Base-by-base conservation (phyloP, 2,797 vertebrate species). In the Leucoraja ocellata region DNA sequence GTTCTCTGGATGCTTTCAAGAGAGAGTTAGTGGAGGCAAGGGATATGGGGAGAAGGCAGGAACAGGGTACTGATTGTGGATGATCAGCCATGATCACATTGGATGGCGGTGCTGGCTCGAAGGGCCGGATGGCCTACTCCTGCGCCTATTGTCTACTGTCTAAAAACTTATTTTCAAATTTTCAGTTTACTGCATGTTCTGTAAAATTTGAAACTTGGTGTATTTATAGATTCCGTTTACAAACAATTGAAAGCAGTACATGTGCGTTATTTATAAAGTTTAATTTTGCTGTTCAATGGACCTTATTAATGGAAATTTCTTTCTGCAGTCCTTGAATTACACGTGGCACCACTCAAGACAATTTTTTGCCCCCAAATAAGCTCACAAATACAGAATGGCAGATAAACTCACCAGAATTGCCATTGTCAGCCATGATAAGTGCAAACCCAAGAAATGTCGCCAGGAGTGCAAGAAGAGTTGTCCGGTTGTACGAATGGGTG, bases 391-490 rank as follows among this genome's bases (percentile, higher is more conserved):
- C 95, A 95, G 95, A 93, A 99, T 99, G 99, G 98, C 98, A 11
- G 98, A 99, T 95, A 99, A 99, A 94, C 97, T 99, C 96, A 99
- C 98, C 84, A 97, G 99, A 95, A 99, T 99, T 94, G 98, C 99
- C 94, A 99, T 99, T 95, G 99, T 99, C 94, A 99, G 98, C 96
- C 98, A 99, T 93, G 99, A 99, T 97, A 99, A 99, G 94, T 99
- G 99, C 95, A 99, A 99, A 95, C 98, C 98, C 80, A 99, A 99
- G 96, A 99, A 99, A 96, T 99, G 98, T 93, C 97, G 98, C 3
- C 98, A 99, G 94, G 99, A 99, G 94, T 99, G 99, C 96, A 99
- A 99, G 96, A 99, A 99, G 96, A 99, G 98, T 95, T 99, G 99
- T 94, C 99, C 99, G 9, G 99, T 99, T 93, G 98, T 99, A 95